Base-by-base conservation (phyloP, 2,113 vertebrate species). In the Tichodroma muraria region DNA sequence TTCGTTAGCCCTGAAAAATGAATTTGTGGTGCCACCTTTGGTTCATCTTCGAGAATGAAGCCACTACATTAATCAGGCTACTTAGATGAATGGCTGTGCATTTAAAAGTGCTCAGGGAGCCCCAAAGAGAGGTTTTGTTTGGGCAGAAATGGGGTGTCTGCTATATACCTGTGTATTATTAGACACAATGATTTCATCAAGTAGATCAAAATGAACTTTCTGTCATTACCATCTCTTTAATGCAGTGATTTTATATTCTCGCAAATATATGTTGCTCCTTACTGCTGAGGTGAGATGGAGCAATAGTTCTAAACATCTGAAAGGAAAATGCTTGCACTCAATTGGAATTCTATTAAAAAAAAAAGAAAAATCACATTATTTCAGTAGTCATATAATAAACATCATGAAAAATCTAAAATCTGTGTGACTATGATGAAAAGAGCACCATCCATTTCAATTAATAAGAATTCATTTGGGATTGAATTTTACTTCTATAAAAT, bases 21-120 rank as follows among this genome's bases (percentile, higher is more conserved):
- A 94, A 85, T 96, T 95, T 84, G 77, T 91, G 96, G 96, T 86
- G 93, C 96, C 96, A 78, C 96, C 94, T 96, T 92, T 78, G 96
- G 95, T 88, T 94, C 95, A 23, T 88, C 72, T 57, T 78, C 45
- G 95, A 95, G 95, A 95, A 94, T 81, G 93, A 95, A 95, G 78
- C 78, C 24, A 22, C 38, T 54, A 3, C 54, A 70, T 70, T 73
- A 54, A 96, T 96, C 95, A 93, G 95, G 82, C 94, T 90, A 80
- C 94, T 95, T 86, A 88, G 80, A 93, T 75, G 95, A 88, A 71
- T 88, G 92, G 68, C 72, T 90, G 4, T 60, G 89, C 86, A 17
- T 69, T 8, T 24, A 45, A 45, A 66, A 88, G 33, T 22, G 28
- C 49, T 90, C 80, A 38, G 53, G 50, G 68, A 84, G 49, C 52